Percentiles rank a stretch among this genome's conserved stretches.
phyloP scores from a whole-genome alignment of 2,113 vertebrate genomes.

The Thalassarche chlororhynchos region DNA sequence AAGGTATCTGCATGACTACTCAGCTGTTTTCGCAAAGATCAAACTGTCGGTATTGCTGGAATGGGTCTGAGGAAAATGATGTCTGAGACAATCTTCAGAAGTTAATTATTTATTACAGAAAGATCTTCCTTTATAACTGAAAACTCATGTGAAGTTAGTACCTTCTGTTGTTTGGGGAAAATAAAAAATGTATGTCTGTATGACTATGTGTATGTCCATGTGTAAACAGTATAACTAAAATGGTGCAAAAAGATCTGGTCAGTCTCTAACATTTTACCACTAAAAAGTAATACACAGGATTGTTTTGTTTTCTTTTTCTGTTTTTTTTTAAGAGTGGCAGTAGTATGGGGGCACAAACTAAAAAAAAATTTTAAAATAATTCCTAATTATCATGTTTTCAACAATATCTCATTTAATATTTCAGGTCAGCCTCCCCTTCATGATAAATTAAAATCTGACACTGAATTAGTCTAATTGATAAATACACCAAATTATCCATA shows the following conservation, averaged over 20 bases:
- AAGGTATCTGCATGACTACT: not conserved
- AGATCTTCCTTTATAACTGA: not conserved
- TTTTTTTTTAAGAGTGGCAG: not conserved
- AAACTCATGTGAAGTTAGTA: not conserved
- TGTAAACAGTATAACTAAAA: not conserved
- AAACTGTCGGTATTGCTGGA: not conserved
- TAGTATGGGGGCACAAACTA: not conserved
- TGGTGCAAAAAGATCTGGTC: not conserved
- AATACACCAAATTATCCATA: not conserved
- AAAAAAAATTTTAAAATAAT: not conserved
- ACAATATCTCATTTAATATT: not conserved
- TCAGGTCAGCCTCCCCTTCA: not conserved
- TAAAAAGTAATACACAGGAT: not conserved
- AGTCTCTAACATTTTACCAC: not conserved
- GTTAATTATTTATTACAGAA: not conserved
- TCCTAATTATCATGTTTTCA: not conserved
- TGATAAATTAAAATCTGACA: not conserved
- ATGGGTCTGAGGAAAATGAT: not conserved
- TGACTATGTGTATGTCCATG: not conserved
- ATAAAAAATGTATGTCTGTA: not conserved
- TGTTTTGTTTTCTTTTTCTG: accelerated
- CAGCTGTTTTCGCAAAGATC: not conserved
- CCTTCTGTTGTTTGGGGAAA: not conserved
- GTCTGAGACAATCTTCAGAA: not conserved
- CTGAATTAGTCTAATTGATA: not conserved